A percentile compares a stretch with the other conserved stretches of the same genome.
phyloP scores from a whole-genome alignment of 64 coral and sea anemone genomes.

The Acropora yongei region DNA sequence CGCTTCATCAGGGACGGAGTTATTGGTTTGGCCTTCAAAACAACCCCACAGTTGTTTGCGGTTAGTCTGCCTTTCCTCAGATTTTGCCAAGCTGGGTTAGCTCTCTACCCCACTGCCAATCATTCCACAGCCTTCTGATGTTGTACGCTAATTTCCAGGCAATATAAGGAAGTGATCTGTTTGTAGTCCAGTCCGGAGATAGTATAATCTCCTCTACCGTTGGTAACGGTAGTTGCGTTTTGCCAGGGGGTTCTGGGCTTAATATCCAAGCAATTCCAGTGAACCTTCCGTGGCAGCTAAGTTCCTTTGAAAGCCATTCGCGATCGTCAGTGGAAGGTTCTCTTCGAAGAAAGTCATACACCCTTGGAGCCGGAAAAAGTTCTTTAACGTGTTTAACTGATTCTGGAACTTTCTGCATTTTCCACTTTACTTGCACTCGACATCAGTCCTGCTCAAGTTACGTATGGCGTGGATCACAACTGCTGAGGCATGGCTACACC shows the following conservation, averaged over 20 bases:
- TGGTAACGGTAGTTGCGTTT: neutral
- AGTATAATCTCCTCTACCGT: neutral
- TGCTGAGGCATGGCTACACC: neutral
- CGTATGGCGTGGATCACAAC: neutral
- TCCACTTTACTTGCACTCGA: neutral
- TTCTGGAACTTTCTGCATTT: slow-evolving; percentile 1
- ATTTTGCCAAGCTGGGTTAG: neutral
- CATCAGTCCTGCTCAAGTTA: neutral
- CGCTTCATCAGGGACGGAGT: neutral
- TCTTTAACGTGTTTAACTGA: neutral
- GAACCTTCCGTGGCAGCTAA: neutral
- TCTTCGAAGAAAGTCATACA: neutral
- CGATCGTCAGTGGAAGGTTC: neutral
- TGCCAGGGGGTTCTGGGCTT: neutral
- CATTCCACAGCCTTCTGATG: neutral
- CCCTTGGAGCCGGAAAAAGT: neutral
- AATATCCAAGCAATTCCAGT: neutral
- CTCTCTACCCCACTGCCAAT: neutral
- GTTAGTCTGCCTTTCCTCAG: neutral
- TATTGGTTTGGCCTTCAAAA: neutral
- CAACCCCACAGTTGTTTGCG: neutral
- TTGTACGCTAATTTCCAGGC: neutral
- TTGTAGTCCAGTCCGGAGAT: neutral
- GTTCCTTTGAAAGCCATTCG: neutral
- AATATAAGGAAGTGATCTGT: neutral